These are phyloP conservation scores for Myripristis jacobus DNA, from an alignment of 2,797 vertebrate species.

Conservation along the genomic window DNA sequence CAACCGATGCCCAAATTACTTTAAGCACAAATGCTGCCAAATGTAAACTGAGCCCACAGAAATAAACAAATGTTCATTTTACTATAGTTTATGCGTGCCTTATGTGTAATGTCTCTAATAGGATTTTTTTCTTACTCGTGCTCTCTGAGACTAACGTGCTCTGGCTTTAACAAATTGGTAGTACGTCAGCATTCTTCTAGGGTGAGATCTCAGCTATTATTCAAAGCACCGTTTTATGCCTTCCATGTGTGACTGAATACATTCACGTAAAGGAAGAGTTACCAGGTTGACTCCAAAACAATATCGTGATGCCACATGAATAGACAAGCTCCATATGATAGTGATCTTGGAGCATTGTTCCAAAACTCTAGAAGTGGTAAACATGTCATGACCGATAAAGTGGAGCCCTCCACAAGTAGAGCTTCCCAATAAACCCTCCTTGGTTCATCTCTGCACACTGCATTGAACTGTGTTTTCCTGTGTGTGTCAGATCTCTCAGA, in stretches of 20 bases:
- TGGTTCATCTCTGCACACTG: conserved; percentile 28
- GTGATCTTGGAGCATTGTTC: conserved; percentile 63
- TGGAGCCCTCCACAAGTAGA: conserved; percentile 18
- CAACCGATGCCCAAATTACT: neutral
- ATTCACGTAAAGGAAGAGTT: conserved; percentile 61
- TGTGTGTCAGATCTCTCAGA: conserved; percentile 41
- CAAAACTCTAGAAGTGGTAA: conserved; percentile 60
- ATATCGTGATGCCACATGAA: conserved; percentile 37
- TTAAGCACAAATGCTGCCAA: neutral
- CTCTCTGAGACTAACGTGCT: conserved; percentile 6
- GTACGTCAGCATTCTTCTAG: conserved; percentile 47
- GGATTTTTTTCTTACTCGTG: neutral
- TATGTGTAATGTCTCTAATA: neutral
- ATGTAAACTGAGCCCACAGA: neutral
- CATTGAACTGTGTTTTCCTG: conserved; percentile 35
- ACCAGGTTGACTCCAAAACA: conserved; percentile 63
- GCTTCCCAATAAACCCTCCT: conserved; percentile 17
- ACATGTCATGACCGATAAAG: conserved; percentile 63
- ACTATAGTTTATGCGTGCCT: neutral
- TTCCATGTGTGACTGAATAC: conserved; percentile 64
- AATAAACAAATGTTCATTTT: neutral
- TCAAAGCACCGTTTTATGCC: conserved; percentile 52
- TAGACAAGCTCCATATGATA: conserved; percentile 45
- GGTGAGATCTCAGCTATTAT: conserved; percentile 57
- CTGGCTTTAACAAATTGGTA: conserved; percentile 21